These are phyloP conservation scores for Marmota flaviventris DNA, from an alignment of 2,113 vertebrate genomes.

Conservation along the genomic window DNA sequence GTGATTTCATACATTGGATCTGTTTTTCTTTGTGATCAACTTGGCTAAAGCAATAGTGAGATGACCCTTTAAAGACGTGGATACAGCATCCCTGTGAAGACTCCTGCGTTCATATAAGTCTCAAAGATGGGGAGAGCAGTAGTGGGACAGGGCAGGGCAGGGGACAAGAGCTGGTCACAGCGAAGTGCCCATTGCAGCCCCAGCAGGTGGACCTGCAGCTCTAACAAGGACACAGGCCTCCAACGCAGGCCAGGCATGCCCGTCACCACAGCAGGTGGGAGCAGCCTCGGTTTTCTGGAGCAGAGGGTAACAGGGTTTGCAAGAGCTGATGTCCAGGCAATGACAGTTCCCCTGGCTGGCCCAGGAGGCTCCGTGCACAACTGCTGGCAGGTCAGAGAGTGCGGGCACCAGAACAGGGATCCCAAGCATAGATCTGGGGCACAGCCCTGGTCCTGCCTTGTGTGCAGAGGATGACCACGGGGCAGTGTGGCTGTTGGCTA, in stretches of 20 bases:
- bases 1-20: neutral
- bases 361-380: neutral
- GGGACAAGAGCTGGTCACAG: neutral
- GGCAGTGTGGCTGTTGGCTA: too few species aligned
- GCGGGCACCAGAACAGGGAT: too few species aligned
- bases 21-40: neutral
- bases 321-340: neutral
- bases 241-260: too few species aligned
- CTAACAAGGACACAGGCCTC: too few species aligned
- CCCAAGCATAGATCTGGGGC: too few species aligned
- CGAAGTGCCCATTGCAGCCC: accelerated
- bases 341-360: neutral
- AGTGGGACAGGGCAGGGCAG: too few species aligned
- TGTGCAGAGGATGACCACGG: too few species aligned
- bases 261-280: too few species aligned
- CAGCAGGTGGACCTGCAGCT: neutral
- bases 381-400: too few species aligned
- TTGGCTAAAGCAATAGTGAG: neutral
- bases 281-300: neutral
- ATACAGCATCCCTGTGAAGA: neutral
- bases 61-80: neutral
- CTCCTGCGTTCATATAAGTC: neutral
- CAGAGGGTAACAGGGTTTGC: too few species aligned
- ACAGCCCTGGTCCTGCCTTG: too few species aligned
- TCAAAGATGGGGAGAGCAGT: neutral